A percentile compares a stretch with the other conserved stretches of the same genome.
Evolutionary conservation across 2,888 invertebrate genomes (phyloP).

Genomic region (Tetropium fuscum): DNA sequence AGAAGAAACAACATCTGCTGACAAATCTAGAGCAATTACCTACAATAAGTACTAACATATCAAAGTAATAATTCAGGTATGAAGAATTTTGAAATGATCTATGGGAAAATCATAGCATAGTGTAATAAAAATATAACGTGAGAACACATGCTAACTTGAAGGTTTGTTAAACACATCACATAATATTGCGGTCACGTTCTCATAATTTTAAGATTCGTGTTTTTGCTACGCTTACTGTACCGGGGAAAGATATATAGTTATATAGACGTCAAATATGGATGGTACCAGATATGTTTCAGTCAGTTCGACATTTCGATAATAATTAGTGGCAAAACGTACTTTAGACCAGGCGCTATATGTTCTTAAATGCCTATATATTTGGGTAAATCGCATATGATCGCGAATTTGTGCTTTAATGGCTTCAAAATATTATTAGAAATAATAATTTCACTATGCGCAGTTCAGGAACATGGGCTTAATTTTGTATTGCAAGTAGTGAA

Average conservation of each 20-base stretch:
- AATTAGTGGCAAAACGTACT: neutral
- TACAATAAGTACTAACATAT: constrained; percentile 1
- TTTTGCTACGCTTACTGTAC: constrained; percentile 25
- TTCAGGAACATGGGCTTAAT: too few relatives aligned
- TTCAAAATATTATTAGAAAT: too few relatives aligned
- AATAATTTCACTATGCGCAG: too few relatives aligned
- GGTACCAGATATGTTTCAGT: constrained; percentile 1
- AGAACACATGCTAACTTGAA: constrained; percentile 15
- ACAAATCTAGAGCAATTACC: too few relatives aligned
- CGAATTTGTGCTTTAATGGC: too few relatives aligned
- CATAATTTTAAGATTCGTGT: constrained; percentile 26
- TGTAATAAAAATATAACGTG: constrained; percentile 11
- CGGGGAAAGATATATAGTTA: constrained; percentile 9
- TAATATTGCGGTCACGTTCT: constrained; percentile 19
- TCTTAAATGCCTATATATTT: too few relatives aligned
- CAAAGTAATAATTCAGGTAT: neutral
- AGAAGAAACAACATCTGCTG: too few relatives aligned
- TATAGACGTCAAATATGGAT: constrained; percentile 28
- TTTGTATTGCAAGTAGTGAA: too few relatives aligned
- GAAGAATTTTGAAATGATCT: neutral
- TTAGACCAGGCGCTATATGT: too few relatives aligned
- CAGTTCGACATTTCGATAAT: too few relatives aligned
- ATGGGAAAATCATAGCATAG: constrained; percentile 7
- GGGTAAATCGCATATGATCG: too few relatives aligned
- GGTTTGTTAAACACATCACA: constrained; percentile 20